Evolutionary conservation across 2,797 vertebrate genomes (phyloP).

Genomic region (Poeciliopsis gracilis): DNA sequence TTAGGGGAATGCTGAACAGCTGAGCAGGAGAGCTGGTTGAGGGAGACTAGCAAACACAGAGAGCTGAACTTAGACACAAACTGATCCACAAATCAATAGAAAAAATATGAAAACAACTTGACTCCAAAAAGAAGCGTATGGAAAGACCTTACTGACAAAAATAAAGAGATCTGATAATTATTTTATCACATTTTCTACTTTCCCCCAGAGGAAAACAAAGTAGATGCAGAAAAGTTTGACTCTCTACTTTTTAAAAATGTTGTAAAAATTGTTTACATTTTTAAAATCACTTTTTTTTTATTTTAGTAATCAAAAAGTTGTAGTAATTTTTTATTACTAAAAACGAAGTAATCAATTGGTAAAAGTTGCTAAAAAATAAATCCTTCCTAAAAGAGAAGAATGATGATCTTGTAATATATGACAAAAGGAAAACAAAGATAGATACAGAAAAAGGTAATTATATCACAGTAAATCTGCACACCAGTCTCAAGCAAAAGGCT

Average conservation of each 20-base stretch:
- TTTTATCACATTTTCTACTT: background rate
- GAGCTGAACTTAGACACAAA: background rate
- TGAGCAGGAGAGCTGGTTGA: background rate
- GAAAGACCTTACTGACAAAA: background rate
- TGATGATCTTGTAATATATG: background rate
- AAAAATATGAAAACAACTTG: background rate
- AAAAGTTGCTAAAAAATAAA: background rate
- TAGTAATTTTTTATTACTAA: background rate
- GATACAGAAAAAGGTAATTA: background rate
- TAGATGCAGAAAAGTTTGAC: too few relatives aligned
- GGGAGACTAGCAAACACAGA: background rate
- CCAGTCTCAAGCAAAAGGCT: background rate
- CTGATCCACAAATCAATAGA: background rate
- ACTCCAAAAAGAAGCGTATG: background rate
- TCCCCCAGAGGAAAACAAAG: too few relatives aligned
- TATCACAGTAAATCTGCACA: conserved; percentile 11
- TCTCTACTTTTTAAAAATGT: too few relatives aligned
- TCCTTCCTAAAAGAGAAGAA: background rate
- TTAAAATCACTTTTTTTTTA: too few relatives aligned
- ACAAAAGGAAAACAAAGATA: background rate
- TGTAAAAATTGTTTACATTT: too few relatives aligned
- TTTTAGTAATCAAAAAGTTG: too few relatives aligned
- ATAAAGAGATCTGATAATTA: background rate
- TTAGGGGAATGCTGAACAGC: background rate
- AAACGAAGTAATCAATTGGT: background rate